Percentiles rank a stretch among this genome's conserved stretches.
phyloP scores from a whole-genome alignment of 2,797 vertebrate genomes.

The Rachycentron canadum region DNA sequence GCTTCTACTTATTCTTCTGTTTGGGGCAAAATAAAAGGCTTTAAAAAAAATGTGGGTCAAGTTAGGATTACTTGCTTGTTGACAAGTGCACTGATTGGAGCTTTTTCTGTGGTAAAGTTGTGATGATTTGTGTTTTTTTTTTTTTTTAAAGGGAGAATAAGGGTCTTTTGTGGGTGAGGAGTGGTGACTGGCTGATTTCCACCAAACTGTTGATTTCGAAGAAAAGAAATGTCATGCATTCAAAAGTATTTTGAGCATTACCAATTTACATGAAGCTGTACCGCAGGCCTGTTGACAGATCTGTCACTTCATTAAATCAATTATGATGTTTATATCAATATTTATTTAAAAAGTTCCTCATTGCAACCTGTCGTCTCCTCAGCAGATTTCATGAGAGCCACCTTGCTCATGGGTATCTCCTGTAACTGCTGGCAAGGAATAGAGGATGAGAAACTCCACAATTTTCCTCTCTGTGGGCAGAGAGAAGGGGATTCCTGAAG shows the following conservation, averaged over 20 bases:
- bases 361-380: not conserved
- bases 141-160: not conserved
- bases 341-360: not conserved
- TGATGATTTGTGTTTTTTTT: slow-evolving; percentile 44
- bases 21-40: slow-evolving; percentile 16
- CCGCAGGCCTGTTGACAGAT: too few species aligned
- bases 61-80: slow-evolving; percentile 33
- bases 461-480: slow-evolving; percentile 9
- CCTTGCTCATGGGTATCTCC: slow-evolving; percentile 18
- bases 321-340: not conserved
- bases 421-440: not conserved
- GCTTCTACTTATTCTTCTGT: slow-evolving; percentile 14
- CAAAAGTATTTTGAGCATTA: not conserved
- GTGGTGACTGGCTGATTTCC: not conserved
- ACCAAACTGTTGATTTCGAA: slow-evolving; percentile 16
- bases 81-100: slow-evolving; percentile 53
- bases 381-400: slow-evolving; percentile 8
- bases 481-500: slow-evolving; percentile 44
- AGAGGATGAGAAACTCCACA: not conserved
- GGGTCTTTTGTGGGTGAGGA: slow-evolving; percentile 5
- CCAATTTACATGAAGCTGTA: not conserved
- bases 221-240: not conserved
- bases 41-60: slow-evolving; percentile 5
- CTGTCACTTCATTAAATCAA: not conserved
- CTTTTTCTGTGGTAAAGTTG: slow-evolving; percentile 29